These are phyloP conservation scores for Rhagium mordax DNA, from an alignment of 2,888 invertebrate genomes.

Conservation along the genomic window DNA sequence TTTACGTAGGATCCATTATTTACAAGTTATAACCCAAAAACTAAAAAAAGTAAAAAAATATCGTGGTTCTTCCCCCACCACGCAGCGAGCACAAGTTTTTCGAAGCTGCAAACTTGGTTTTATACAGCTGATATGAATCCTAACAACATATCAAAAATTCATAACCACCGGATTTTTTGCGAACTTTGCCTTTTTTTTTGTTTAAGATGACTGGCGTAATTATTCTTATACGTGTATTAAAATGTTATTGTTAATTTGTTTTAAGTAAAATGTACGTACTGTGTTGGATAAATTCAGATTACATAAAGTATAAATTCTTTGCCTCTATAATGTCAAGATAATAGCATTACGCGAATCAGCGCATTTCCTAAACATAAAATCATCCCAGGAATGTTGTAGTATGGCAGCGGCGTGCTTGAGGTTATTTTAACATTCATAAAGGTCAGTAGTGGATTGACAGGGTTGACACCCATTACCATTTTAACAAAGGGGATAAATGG, in stretches of 20 bases:
- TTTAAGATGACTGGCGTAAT: too few species aligned
- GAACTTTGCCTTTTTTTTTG: too few species aligned
- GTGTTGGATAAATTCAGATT: conserved; percentile 33
- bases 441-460: neutral
- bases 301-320: conserved; percentile 38
- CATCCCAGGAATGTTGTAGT: conserved; percentile 46
- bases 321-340: conserved; percentile 34
- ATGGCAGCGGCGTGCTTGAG: conserved; percentile 25
- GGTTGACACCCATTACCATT: neutral
- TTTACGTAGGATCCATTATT: too few species aligned
- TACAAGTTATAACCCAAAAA: too few species aligned
- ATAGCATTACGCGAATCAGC: conserved; percentile 38
- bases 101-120: too few species aligned
- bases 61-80: too few species aligned
- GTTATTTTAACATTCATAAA: neutral
- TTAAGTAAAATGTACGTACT: conserved; percentile 23
- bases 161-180: too few species aligned
- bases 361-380: conserved; percentile 45
- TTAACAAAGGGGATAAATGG: too few species aligned
- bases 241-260: neutral
- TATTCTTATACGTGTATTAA: neutral
- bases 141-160: too few species aligned
- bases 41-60: too few species aligned
- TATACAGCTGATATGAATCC: too few species aligned
- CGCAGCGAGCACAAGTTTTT: too few species aligned